These are phyloP conservation scores for Cosmorhoe ocellata DNA, from an alignment of 2,888 invertebrate species.

Conservation along the genomic window DNA sequence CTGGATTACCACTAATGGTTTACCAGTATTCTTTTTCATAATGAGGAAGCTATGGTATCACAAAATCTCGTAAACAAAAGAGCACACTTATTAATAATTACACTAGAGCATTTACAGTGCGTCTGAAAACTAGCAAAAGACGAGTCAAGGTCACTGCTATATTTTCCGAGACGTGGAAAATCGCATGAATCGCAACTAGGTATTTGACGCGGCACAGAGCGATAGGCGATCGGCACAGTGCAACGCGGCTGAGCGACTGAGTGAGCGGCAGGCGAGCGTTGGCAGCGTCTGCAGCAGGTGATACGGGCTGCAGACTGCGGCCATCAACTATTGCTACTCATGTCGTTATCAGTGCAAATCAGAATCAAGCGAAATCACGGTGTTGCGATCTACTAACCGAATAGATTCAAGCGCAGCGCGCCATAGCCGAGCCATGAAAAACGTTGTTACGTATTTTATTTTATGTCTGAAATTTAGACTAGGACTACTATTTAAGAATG, in stretches of 20 bases:
- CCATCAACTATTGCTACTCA: constrained; percentile 35
- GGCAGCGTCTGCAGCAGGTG: background rate
- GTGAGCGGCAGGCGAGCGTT: too few relatives aligned
- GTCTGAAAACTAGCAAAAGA: constrained; percentile 50
- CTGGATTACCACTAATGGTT: constrained; percentile 82
- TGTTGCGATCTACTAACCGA: constrained; percentile 31
- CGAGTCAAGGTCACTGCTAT: constrained; percentile 67
- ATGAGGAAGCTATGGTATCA: constrained; percentile 29
- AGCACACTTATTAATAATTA: constrained; percentile 20
- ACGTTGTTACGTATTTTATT: too few relatives aligned
- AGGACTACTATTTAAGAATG: too few relatives aligned
- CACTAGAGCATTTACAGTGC: constrained; percentile 29
- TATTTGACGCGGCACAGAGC: constrained; percentile 28
- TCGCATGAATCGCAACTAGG: constrained; percentile 35
- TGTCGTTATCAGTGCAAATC: constrained; percentile 69
- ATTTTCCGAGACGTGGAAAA: constrained; percentile 65
- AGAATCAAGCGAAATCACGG: constrained; percentile 58
- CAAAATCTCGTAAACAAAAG: constrained; percentile 12
- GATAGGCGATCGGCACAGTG: constrained; percentile 40
- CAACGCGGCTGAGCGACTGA: constrained; percentile 48
- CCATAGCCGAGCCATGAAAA: background rate
- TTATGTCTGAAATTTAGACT: too few relatives aligned
- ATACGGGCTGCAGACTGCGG: constrained; percentile 14
- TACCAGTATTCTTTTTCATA: constrained; percentile 66
- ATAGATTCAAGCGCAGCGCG: constrained; percentile 10